Base-by-base conservation (phyloP, 2,888 invertebrate genomes). In the Chesias legatella region DNA sequence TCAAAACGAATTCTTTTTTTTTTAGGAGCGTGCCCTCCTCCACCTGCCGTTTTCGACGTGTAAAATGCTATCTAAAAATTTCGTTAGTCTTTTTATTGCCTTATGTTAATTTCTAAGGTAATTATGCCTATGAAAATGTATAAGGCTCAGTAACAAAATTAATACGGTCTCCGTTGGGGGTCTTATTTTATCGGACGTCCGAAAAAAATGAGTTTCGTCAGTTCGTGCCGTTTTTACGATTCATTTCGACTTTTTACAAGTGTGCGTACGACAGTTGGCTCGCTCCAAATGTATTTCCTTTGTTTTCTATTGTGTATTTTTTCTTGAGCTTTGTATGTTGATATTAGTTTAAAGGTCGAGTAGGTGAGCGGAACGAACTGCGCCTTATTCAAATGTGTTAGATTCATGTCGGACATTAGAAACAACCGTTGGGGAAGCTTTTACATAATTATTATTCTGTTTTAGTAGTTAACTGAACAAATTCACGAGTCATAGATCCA, bases 71-170 rank as follows among this genome's bases (percentile, higher is more conserved):
- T 79, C 80, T 79, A 85, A 85, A 80, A 84, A 79, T 85, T 85
- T 82, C 79, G 84, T 88, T 84, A 78, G 73, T 63, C 68, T 75
- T 74, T 88, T 86, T 86, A 86, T 85, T 71, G 73, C 76, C 69
- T 77, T 85, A 86, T 86, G 88, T 84, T 86, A 88, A 88, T 88
- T 86, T 79, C 79, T 79, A 80, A 84, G 73, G 74, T 88, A 88
- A 88, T 88, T 84, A 86, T 81, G 78, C 73, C 83, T 78, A 85
- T 81, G 86, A 84, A 85, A 84, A 84, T 86, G 68, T 84, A 86
- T 85, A 81, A 83, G 80, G 69, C 65, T 33, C 67, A 65, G 66
- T 73, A 68, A 74, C 74, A 70, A 72, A 82, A 85, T 85, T 86
- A 85, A 85, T 85, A 81, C 54, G 47, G 43, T 39, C 47, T 59